A percentile compares a stretch with the other conserved stretches of the same genome.
Conservation (phyloP, 2,113 vertebrate species). For the Muscicapa adusta region DNA sequence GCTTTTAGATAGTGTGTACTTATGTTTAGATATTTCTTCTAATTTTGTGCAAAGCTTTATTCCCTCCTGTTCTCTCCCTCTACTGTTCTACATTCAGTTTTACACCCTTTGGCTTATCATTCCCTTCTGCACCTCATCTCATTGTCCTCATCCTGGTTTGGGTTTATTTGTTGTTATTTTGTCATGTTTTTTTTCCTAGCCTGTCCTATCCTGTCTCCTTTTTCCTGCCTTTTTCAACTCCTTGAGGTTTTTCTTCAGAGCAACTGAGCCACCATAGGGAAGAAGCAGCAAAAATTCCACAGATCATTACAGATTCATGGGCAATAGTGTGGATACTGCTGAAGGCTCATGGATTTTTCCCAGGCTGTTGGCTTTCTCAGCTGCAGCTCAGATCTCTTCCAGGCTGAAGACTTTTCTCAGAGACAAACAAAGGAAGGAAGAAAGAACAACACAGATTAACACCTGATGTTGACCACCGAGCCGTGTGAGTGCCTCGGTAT, state of each 20-base stretch:
- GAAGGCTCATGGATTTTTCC: no score
- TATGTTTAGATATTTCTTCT: not conserved
- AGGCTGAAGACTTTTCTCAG: no score
- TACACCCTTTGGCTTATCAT: not conserved
- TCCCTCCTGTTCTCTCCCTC: not conserved
- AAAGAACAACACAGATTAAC: no score
- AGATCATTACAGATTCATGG: no score
- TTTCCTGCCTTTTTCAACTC: not conserved
- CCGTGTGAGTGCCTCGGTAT: no score
- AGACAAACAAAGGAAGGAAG: no score
- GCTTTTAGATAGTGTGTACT: not conserved
- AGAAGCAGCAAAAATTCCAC: no score
- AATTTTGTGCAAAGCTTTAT: not conserved
- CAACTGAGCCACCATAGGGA: fast-evolving
- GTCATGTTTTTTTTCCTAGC: not conserved
- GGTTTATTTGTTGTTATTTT: not conserved
- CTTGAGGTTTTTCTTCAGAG: not conserved
- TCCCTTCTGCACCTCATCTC: not conserved
- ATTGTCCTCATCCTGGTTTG: fast-evolving
- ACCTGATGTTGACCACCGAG: no score
- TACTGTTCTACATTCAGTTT: fast-evolving
- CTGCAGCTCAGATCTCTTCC: no score
- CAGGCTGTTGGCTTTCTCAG: no score
- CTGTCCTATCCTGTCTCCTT: not conserved
- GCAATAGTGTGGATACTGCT: no score